Base-by-base conservation (phyloP, 1,140 invertebrate genomes). In the Drosophila navojoa region DNA sequence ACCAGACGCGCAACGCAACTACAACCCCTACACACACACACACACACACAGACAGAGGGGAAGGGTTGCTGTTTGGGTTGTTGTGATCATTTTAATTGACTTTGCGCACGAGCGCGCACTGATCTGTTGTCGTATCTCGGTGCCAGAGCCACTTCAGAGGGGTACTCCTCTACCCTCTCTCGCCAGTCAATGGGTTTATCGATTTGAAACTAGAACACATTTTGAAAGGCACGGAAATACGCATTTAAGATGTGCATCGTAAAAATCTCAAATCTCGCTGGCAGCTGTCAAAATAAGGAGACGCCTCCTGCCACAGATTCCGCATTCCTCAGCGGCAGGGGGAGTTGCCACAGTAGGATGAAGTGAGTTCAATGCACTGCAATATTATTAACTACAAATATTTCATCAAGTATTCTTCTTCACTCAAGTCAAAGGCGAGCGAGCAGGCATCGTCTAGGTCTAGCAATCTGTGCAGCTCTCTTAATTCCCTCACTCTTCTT, bases 51-150 rank as follows among this genome's bases (percentile, higher is more conserved):
- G 5, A 22, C 4, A 15, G 11, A 44, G 13, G 13, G 42, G 16
- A 73, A 89, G 76, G 84, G 78, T 78, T 87, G 69, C 27, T 71
- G 69, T 76, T 76, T 71, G 66, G 66, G 76, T 77, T 89, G 84
- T 89, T 89, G 77, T 90, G 84, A 90, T 89, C 85, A 89, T 89
- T 89, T 89, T 90, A 89, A 89, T 90, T 89, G 84, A 89, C 84
- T 89, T 89, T 89, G 80, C 84, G 85, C 84, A 89, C 84, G 84
- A 89, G 85, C 80, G 85, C 71, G 61, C 68, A 70, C 85, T 71
- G 71, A 81, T 79, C 71, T 57, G 64, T 13, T 38, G 35, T 38
- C 35, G 10, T 77, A 79, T 79, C 61, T 42, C 27, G 27, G 59
- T 79, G 71, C 42, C 61, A 22, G 61, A 29, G 44, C 52, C 71